phyloP scores from a whole-genome alignment of 2,113 vertebrate genomes.

The Dolichallabes microphthalmus region DNA sequence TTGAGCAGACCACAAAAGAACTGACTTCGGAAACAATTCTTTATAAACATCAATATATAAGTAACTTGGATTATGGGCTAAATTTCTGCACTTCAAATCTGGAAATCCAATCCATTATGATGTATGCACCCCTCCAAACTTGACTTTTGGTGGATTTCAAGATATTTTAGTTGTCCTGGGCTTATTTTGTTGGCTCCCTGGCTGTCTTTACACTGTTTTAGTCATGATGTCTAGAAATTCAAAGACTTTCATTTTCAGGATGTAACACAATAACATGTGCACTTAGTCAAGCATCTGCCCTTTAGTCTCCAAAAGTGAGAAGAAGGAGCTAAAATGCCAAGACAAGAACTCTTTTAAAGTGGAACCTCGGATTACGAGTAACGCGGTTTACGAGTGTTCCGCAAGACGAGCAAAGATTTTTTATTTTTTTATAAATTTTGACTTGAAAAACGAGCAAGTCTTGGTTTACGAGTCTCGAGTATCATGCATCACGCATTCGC shows the following conservation, averaged over 20 bases:
- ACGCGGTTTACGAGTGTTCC: too few species aligned
- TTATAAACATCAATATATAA: background rate
- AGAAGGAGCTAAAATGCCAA: background rate
- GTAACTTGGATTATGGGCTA: background rate
- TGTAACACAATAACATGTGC: too few species aligned
- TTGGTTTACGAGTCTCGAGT: too few species aligned
- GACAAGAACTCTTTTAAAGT: background rate
- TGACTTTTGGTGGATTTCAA: background rate
- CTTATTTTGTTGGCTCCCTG: background rate
- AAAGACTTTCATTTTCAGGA: background rate
- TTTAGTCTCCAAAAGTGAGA: background rate
- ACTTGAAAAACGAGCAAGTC: too few species aligned
- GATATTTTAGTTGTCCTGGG: background rate
- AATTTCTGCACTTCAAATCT: background rate
- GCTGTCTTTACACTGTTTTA: too few species aligned
- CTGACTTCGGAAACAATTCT: background rate
- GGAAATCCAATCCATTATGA: background rate
- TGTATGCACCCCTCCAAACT: background rate
- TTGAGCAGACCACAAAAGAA: background rate
- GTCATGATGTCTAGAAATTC: background rate
- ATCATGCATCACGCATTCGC: too few species aligned
- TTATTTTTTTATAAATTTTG: too few species aligned
- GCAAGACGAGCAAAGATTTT: too few species aligned
- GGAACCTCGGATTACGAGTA: too few species aligned
- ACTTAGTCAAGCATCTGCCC: background rate